A percentile compares a stretch with the other conserved stretches of the same genome.
phyloP scores from a whole-genome alignment of 2,113 vertebrate genomes.

The Podilymbus podiceps region DNA sequence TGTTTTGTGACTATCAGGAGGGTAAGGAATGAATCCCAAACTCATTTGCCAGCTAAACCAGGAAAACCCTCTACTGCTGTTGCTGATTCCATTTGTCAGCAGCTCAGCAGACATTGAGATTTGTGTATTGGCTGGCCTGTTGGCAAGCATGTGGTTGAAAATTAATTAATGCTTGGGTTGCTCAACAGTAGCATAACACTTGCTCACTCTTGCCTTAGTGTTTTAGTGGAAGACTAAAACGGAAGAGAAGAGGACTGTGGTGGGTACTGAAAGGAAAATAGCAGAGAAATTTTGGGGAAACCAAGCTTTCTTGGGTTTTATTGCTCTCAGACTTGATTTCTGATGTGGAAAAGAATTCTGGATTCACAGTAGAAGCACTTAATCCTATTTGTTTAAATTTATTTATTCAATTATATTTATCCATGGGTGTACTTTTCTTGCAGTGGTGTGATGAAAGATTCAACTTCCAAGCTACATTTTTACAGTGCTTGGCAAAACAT shows the following conservation, averaged over 20 bases:
- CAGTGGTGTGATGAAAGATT: constrained; percentile 86
- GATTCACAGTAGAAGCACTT: background rate
- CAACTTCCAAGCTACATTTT: constrained; percentile 80
- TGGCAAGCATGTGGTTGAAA: background rate
- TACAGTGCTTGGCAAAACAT: constrained; percentile 84
- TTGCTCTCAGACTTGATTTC: background rate
- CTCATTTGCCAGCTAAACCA: background rate
- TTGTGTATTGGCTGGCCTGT: background rate
- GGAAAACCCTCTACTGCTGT: background rate
- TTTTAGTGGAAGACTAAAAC: background rate
- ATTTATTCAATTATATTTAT: background rate
- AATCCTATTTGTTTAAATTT: background rate
- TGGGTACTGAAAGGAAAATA: background rate
- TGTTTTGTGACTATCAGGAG: background rate
- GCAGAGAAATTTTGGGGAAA: background rate
- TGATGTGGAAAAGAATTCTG: background rate
- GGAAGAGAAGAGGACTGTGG: background rate
- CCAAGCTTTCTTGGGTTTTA: background rate
- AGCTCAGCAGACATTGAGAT: background rate
- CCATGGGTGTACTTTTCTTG: constrained; percentile 3
- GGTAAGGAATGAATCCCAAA: background rate
- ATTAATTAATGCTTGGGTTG: background rate
- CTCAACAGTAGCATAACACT: background rate
- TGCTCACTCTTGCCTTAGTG: background rate
- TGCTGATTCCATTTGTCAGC: background rate